Evolutionary conservation across 2,797 vertebrate genomes (phyloP).

Genomic region (Monodelphis domestica): DNA sequence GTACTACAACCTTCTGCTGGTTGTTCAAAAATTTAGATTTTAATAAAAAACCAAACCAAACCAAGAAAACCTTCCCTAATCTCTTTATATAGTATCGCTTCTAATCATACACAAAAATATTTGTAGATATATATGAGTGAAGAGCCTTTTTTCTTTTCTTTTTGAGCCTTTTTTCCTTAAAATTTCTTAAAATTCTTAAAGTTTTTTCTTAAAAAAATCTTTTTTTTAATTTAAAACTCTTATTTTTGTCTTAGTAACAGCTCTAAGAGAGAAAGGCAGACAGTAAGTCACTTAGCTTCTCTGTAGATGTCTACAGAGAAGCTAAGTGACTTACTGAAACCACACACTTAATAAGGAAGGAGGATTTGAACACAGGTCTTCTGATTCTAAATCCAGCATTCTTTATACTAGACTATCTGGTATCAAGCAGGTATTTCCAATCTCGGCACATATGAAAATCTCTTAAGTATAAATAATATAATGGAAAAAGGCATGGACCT

Average conservation of each 20-base stretch:
- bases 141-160: no score
- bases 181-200: no score
- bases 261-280: no score
- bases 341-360: neutral
- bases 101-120: neutral
- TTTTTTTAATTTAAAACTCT: no score
- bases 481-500: neutral
- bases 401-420: neutral
- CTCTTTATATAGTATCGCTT: neutral
- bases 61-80: no score
- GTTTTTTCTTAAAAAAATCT: no score
- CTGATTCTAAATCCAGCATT: neutral
- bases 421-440: neutral
- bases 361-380: neutral
- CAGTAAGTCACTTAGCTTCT: no score
- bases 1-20: neutral
- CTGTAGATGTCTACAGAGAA: no score
- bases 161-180: no score
- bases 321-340: neutral
- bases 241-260: no score
- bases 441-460: neutral
- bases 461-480: neutral
- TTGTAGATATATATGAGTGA: neutral
- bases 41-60: neutral
- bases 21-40: neutral